phyloP scores from a whole-genome alignment of 2,113 vertebrate genomes.

The Orientallactaga bullata region DNA sequence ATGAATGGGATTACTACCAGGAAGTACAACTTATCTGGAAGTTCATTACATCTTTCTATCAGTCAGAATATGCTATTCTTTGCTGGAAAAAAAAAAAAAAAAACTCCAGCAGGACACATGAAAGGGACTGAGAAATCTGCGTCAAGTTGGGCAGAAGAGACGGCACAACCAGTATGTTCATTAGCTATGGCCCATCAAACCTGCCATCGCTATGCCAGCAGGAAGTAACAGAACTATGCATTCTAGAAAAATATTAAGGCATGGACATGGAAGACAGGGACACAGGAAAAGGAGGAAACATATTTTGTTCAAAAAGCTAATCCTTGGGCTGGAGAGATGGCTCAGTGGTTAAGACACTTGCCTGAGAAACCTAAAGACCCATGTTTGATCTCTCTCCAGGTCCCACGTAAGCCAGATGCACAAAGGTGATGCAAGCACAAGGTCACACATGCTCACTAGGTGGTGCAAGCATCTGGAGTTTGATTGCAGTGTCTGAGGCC shows the following conservation, averaged over 20 bases:
- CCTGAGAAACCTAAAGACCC: too few relatives aligned
- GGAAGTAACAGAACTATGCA: neutral
- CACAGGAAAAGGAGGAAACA: neutral
- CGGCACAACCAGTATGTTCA: constrained; percentile 59
- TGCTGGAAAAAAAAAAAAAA: constrained; percentile 29
- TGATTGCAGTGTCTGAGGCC: too few relatives aligned
- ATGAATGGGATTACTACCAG: constrained; percentile 74
- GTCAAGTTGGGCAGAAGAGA: constrained; percentile 54
- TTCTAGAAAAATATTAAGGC: neutral
- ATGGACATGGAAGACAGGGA: neutral
- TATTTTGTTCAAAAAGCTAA: neutral
- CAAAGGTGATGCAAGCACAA: too few relatives aligned
- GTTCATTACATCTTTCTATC: constrained; percentile 48
- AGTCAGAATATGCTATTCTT: constrained; percentile 65
- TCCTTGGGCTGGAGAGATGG: too few relatives aligned
- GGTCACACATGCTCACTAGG: too few relatives aligned
- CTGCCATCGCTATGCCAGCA: neutral
- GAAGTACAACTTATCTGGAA: constrained; percentile 64
- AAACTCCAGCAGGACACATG: constrained; percentile 63
- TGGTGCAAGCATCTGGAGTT: too few relatives aligned
- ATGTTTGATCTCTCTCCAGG: too few relatives aligned
- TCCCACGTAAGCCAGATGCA: too few relatives aligned
- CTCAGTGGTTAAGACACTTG: too few relatives aligned
- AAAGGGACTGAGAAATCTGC: constrained; percentile 69
- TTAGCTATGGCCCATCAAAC: constrained; percentile 62